These are phyloP conservation scores for Burhinus bistriatus DNA, from an alignment of 2,113 vertebrate species.

Conservation along the genomic window DNA sequence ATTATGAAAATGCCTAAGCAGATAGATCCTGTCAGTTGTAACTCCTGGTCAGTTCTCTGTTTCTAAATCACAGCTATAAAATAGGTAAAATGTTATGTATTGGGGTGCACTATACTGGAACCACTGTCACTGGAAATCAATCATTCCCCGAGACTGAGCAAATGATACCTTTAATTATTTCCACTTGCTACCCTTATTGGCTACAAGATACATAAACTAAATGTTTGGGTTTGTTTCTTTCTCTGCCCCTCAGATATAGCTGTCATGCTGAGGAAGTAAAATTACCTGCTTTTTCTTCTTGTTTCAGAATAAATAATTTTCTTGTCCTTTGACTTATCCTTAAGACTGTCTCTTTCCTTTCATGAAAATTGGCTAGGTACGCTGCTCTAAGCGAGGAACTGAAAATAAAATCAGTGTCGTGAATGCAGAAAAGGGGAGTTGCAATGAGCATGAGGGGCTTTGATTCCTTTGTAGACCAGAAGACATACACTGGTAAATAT, in stretches of 20 bases:
- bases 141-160: neutral
- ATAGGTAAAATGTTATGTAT: neutral
- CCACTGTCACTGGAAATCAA: neutral
- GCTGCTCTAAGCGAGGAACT: neutral
- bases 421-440: neutral
- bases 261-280: neutral
- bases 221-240: neutral
- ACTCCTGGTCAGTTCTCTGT: neutral
- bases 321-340: neutral
- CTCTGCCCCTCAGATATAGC: neutral
- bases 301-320: neutral
- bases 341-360: neutral
- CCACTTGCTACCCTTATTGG: accelerated
- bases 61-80: neutral
- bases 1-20: neutral
- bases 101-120: neutral
- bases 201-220: neutral
- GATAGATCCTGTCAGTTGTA: neutral
- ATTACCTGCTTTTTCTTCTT: neutral
- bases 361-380: accelerated
- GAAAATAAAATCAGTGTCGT: neutral
- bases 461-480: neutral
- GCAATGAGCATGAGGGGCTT: neutral
- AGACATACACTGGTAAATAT: neutral
- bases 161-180: neutral